Evolutionary conservation across 2,888 invertebrate genomes (phyloP).

Genomic region (Zygaena filipendulae): DNA sequence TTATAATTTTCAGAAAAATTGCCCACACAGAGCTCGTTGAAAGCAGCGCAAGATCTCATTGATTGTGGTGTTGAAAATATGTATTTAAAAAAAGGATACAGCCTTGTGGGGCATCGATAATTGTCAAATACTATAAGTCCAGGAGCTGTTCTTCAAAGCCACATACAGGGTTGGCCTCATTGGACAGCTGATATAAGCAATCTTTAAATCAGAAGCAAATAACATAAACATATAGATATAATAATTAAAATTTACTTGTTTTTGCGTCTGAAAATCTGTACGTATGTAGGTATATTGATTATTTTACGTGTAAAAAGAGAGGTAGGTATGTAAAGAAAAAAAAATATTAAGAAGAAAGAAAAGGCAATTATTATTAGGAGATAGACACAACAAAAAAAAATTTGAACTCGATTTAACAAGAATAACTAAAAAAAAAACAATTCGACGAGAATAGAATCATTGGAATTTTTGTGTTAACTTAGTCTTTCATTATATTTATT

Average conservation of each 20-base stretch:
- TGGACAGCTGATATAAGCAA: conserved; percentile 29
- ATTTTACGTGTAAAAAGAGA: no score
- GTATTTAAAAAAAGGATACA: conserved; percentile 48
- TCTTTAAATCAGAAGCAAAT: no score
- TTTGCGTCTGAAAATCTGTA: conserved; percentile 1
- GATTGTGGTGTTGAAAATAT: conserved; percentile 51
- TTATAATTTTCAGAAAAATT: conserved; percentile 39
- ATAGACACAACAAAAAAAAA: no score
- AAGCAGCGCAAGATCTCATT: conserved; percentile 53
- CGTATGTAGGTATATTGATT: background rate
- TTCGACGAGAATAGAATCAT: no score
- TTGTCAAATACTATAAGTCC: conserved; percentile 61
- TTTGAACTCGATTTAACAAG: no score
- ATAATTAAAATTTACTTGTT: conserved; percentile 18
- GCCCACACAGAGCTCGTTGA: conserved; percentile 45
- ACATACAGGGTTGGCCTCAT: conserved; percentile 62
- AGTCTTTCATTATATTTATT: no score
- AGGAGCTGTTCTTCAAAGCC: conserved; percentile 53
- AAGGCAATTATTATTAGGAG: background rate
- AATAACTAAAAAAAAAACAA: no score
- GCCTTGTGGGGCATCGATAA: conserved; percentile 67
- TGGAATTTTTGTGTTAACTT: no score
- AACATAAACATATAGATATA: no score
- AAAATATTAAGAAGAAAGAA: background rate
- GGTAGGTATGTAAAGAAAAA: background rate